These are phyloP conservation scores for Drosophila vallismaia DNA, from an alignment of 2,888 invertebrate genomes.

Conservation along the genomic window DNA sequence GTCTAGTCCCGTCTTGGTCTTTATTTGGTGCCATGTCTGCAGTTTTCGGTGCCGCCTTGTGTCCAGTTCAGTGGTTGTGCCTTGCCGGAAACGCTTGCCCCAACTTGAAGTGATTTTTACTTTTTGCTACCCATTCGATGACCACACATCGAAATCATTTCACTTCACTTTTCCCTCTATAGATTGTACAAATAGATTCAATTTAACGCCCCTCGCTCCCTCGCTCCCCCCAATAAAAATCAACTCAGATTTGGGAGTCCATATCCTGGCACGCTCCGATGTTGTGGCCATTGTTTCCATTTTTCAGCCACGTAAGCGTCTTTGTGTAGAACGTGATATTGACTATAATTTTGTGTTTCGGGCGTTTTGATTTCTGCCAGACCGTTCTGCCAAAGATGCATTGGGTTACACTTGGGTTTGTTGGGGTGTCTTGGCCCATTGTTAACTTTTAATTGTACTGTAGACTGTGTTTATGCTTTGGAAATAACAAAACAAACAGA, in stretches of 20 bases:
- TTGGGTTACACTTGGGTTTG: background rate
- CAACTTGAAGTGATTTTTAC: constrained; percentile 28
- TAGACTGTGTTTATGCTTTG: background rate
- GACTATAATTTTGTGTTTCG: constrained; percentile 62
- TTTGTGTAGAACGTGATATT: constrained; percentile 76
- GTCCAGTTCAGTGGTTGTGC: constrained; percentile 73
- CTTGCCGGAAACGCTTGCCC: constrained; percentile 38
- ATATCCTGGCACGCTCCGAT: constrained; percentile 2
- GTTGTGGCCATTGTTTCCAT: constrained; percentile 62
- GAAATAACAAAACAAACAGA: background rate
- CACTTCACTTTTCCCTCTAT: constrained; percentile 68
- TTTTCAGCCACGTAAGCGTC: constrained; percentile 71
- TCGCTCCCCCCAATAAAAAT: constrained; percentile 61
- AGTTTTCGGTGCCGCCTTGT: constrained; percentile 63
- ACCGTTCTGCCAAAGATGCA: background rate
- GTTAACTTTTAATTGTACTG: too few relatives aligned
- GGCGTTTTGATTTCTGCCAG: constrained; percentile 49
- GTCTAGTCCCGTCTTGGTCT: constrained; percentile 19
- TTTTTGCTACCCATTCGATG: constrained; percentile 25
- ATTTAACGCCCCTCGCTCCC: constrained; percentile 63
- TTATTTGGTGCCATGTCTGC: constrained; percentile 77
- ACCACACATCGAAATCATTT: constrained; percentile 60
- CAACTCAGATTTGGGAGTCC: constrained; percentile 58
- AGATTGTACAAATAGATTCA: constrained; percentile 75
- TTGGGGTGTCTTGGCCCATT: background rate